Evolutionary conservation across 2,888 invertebrate genomes (phyloP).

Genomic region (Lithophane ornitopus): DNA sequence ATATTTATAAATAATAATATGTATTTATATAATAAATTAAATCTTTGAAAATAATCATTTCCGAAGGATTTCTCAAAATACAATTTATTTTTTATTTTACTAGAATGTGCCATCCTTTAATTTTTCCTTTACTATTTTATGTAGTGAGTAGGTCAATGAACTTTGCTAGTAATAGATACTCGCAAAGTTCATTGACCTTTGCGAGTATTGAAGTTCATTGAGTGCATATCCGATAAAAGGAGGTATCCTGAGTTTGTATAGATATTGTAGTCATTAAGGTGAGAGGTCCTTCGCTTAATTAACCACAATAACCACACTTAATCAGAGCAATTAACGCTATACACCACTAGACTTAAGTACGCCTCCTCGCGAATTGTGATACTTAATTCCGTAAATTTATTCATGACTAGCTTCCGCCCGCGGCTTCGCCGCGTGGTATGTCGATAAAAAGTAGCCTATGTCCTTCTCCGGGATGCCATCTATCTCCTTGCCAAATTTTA

Average conservation of each 20-base stretch:
- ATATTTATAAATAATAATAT: no score
- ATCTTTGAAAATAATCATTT: no score
- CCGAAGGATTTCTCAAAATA: no score
- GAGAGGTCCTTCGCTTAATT: not conserved
- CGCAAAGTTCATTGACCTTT: constrained; percentile 1
- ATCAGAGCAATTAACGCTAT: not conserved
- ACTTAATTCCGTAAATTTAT: not conserved
- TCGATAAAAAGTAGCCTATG: no score
- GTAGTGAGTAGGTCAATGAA: not conserved
- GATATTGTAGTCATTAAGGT: not conserved
- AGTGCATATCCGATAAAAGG: not conserved
- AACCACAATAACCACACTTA: not conserved
- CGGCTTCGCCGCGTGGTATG: no score
- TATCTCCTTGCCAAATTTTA: no score
- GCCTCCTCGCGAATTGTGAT: not conserved
- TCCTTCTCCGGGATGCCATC: no score
- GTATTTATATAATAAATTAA: no score
- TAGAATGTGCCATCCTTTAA: constrained; percentile 2
- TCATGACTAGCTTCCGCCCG: no score
- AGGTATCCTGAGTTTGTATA: not conserved
- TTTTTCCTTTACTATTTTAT: not conserved
- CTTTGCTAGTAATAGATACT: not conserved
- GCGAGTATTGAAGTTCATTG: no score
- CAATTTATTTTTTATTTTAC: no score
- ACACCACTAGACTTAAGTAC: not conserved